These are phyloP conservation scores for Carollia perspicillata DNA, from an alignment of 2,113 vertebrate genomes.

Conservation along the genomic window DNA sequence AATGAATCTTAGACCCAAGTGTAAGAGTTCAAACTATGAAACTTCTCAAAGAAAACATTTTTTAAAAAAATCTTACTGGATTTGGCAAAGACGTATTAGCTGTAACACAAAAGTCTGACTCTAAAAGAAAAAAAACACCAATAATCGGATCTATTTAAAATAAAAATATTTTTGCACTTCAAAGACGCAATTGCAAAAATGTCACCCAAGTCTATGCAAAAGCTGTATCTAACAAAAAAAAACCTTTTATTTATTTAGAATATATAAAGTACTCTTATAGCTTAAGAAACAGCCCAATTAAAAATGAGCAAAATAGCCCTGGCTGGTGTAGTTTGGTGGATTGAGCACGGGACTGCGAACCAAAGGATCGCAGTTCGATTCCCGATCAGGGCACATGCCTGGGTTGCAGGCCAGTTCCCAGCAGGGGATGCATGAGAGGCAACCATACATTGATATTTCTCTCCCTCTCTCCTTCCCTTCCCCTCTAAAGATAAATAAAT, in stretches of 20 bases:
- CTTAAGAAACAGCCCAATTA: not conserved
- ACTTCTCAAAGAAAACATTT: not conserved
- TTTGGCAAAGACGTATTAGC: not conserved
- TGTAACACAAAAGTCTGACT: not conserved
- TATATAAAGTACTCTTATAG: not conserved
- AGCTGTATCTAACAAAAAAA: not conserved
- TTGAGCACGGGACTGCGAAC: too few species aligned
- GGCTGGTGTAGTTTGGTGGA: too few species aligned
- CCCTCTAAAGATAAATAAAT: too few species aligned
- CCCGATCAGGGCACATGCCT: too few species aligned
- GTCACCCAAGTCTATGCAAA: not conserved
- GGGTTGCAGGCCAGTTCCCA: too few species aligned
- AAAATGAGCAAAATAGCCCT: too few species aligned
- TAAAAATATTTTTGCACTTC: not conserved
- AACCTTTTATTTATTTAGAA: not conserved
- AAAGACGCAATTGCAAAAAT: not conserved
- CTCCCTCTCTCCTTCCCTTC: too few species aligned
- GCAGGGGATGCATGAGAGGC: too few species aligned
- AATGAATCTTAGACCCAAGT: not conserved
- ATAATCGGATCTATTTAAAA: not conserved
- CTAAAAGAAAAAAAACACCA: not conserved
- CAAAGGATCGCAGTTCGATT: too few species aligned
- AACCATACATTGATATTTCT: too few species aligned
- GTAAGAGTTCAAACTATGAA: not conserved
- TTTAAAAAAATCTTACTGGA: not conserved